These are phyloP conservation scores for Etheostoma spectabile DNA, from an alignment of 2,113 vertebrate species.

Conservation along the genomic window DNA sequence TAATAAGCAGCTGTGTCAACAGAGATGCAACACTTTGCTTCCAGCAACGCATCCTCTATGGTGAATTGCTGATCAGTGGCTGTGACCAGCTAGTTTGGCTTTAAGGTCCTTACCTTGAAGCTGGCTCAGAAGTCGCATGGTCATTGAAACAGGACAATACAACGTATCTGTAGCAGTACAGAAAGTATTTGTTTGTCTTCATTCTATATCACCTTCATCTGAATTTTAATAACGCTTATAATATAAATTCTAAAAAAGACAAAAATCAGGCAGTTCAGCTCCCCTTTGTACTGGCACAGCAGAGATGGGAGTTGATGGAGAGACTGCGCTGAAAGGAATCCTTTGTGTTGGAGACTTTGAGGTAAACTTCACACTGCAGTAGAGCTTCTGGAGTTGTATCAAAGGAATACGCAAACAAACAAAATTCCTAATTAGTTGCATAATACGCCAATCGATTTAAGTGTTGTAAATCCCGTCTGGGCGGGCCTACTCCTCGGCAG, in stretches of 20 bases:
- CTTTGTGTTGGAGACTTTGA: constrained; percentile 35
- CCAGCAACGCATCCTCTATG: not conserved
- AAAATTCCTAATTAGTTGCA: constrained; percentile 51
- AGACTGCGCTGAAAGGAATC: constrained; percentile 27
- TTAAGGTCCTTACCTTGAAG: not conserved
- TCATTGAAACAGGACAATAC: not conserved
- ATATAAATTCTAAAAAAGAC: constrained; percentile 24
- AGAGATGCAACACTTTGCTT: constrained; percentile 27
- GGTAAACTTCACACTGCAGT: constrained; percentile 28
- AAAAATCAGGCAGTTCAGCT: constrained; percentile 17
- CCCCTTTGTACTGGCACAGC: constrained; percentile 39
- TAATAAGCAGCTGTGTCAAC: constrained; percentile 50
- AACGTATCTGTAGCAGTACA: not conserved
- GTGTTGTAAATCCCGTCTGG: constrained; percentile 37
- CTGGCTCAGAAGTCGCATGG: not conserved
- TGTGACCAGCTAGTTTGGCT: not conserved
- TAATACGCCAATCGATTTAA: constrained; percentile 53
- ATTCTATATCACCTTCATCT: constrained; percentile 34
- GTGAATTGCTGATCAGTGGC: not conserved
- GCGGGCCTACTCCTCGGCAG: constrained; percentile 7
- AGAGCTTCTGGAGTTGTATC: constrained; percentile 34
- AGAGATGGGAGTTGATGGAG: constrained; percentile 18
- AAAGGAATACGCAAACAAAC: constrained; percentile 48
- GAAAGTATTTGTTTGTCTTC: constrained; percentile 7
- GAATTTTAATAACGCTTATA: constrained; percentile 34